Evolutionary conservation across 2,888 invertebrate genomes (phyloP), one percentile per base, ranked within the genome.

Genomic region (Agrotis clavis): DNA sequence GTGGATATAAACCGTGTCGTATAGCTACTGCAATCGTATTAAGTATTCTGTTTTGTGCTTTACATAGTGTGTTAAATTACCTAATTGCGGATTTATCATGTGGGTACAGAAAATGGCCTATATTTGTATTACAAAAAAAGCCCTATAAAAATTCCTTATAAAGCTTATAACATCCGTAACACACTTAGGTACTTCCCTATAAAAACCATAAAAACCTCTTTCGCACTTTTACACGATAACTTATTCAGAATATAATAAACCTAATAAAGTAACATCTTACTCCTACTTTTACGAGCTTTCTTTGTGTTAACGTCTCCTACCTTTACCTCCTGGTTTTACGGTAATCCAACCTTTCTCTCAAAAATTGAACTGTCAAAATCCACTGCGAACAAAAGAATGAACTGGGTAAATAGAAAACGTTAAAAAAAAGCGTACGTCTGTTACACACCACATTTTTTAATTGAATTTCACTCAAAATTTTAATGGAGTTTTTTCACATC

Each of bases 361-460:
- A 79, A 87, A 89, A 87, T 88, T 87, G 86, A 90, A 87, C 87
- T 89, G 88, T 90, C 90, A 90, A 89, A 87, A 79, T 86, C 82
- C 75, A 73, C 77, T 67, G 74, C 73, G 72, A 84, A 86, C 85
- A 87, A 88, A 84, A 86, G 83, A 83, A 82, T 71, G 78, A 79
- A 71, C 77, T 69, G 76, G 64, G 83, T 81, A 88, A 86, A 84
- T 79, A 87, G 79, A 82, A 77, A 81, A 86, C 74, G 81, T 74
- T 81, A 62, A 89, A 89, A 30, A n/a, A 89, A 84, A 88, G 80
- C 79, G 82, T 85, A 87, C 80, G 89, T 86, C 87, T 84, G 84
- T 76, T 81, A 85, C 89, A 87, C 86, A 86, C 86, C 83, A 75
- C 86, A 78, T 66, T 79, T 83, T 83, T 84, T 87, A 86, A 89